phyloP scores from a whole-genome alignment of 2,888 invertebrate species.

The Cordilura impudica region DNA sequence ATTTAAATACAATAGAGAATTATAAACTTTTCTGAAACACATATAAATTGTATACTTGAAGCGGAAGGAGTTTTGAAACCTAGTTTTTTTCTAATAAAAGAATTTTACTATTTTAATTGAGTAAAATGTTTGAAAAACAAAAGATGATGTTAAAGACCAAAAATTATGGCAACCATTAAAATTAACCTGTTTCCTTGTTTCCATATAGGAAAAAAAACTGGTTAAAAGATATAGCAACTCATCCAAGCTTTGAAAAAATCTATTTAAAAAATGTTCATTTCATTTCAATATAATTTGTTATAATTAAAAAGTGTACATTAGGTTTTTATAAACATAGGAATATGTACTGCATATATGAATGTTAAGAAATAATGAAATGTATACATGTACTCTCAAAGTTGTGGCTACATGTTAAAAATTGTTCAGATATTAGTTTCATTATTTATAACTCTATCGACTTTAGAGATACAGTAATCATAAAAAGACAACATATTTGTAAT shows the following conservation, averaged over 20 bases:
- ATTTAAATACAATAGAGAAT: slow-evolving; percentile 14
- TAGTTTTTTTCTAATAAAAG: not conserved
- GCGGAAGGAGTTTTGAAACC: not conserved
- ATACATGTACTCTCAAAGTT: no score
- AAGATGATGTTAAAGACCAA: no score
- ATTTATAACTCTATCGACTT: no score
- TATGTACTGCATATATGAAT: no score
- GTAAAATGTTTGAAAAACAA: not conserved
- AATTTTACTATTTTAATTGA: not conserved
- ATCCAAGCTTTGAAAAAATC: slow-evolving; percentile 5
- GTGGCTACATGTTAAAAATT: no score
- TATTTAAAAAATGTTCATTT: not conserved
- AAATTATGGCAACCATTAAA: no score
- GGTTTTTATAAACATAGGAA: no score
- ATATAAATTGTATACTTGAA: not conserved
- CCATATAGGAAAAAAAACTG: not conserved
- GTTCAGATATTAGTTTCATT: no score
- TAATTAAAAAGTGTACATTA: slow-evolving; percentile 16
- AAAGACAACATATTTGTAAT: no score
- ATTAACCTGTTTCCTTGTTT: no score
- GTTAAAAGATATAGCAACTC: slow-evolving; percentile 1
- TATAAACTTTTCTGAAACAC: slow-evolving; percentile 15
- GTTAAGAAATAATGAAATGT: no score
- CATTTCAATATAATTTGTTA: slow-evolving; percentile 42
- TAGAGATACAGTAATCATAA: no score